Evolutionary conservation across 2,888 invertebrate genomes (phyloP).

Genomic region (Odontothrips loti): DNA sequence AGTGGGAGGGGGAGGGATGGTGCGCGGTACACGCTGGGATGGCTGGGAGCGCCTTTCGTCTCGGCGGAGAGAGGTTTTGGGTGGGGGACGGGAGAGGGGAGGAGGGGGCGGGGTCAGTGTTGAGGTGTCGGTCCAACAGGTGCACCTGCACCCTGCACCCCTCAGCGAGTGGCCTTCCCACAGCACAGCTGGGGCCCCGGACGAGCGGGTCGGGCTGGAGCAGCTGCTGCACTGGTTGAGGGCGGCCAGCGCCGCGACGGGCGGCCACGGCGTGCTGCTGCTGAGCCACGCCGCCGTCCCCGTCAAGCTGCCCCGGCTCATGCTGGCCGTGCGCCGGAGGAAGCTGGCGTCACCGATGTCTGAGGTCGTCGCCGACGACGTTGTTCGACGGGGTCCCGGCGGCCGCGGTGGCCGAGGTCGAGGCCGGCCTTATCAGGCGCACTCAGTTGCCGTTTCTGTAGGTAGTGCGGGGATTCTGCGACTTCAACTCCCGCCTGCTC

Average conservation of each 20-base stretch:
- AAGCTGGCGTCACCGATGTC: neutral
- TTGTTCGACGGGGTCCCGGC: no score
- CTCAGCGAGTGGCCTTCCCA: neutral
- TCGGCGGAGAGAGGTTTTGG: no score
- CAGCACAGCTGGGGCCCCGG: neutral
- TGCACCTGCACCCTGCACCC: no score
- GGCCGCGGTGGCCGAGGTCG: no score
- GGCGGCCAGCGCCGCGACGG: neutral
- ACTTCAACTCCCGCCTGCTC: neutral
- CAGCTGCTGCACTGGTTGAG: neutral
- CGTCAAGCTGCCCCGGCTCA: neutral
- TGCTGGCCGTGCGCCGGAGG: neutral
- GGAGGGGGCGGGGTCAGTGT: no score
- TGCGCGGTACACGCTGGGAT: no score
- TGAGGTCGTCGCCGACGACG: neutral
- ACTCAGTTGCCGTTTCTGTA: neutral
- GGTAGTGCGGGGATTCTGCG: constrained; percentile 6
- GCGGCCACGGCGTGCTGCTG: constrained; percentile 11
- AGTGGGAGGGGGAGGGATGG: no score
- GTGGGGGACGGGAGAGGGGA: no score
- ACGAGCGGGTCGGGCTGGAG: neutral
- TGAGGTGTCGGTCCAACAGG: no score
- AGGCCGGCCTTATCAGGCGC: no score
- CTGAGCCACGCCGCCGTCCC: neutral
- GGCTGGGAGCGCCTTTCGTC: no score